phyloP scores from a whole-genome alignment of 2,113 vertebrate genomes.

The Forbesichthys papilliferus region DNA sequence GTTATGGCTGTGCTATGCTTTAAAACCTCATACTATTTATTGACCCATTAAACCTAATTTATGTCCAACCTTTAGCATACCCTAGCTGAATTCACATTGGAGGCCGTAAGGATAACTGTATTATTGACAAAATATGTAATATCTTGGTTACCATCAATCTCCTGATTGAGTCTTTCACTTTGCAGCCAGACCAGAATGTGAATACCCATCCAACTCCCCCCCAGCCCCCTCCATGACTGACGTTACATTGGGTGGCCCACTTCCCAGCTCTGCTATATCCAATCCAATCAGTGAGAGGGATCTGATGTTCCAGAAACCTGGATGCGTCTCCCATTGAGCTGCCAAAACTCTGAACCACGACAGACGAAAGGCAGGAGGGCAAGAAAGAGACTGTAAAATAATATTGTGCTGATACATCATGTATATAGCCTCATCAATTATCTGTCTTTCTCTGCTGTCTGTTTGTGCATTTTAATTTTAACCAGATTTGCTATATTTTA shows the following conservation, averaged over 20 bases:
- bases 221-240: background rate
- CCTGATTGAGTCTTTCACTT: background rate
- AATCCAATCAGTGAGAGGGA: slow-evolving; percentile 1
- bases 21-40: slow-evolving; percentile 9
- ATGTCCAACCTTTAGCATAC: background rate
- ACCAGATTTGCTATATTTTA: too few species aligned
- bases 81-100: background rate
- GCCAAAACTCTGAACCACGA: slow-evolving; percentile 2
- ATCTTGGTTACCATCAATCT: background rate
- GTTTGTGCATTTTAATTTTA: too few species aligned
- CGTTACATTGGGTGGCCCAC: background rate
- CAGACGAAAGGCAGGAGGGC: background rate
- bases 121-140: slow-evolving; percentile 16
- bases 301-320: background rate
- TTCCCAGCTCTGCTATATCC: background rate
- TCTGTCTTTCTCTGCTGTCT: too few species aligned
- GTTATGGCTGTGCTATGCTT: slow-evolving; percentile 41
- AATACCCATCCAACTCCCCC: background rate
- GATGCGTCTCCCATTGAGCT: background rate
- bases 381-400: background rate
- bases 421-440: too few species aligned
- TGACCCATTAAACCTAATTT: background rate
- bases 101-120: background rate
- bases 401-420: background rate
- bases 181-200: background rate